Conservation (phyloP, 2,113 vertebrate genomes). For the Anarhynchus alexandrinus region DNA sequence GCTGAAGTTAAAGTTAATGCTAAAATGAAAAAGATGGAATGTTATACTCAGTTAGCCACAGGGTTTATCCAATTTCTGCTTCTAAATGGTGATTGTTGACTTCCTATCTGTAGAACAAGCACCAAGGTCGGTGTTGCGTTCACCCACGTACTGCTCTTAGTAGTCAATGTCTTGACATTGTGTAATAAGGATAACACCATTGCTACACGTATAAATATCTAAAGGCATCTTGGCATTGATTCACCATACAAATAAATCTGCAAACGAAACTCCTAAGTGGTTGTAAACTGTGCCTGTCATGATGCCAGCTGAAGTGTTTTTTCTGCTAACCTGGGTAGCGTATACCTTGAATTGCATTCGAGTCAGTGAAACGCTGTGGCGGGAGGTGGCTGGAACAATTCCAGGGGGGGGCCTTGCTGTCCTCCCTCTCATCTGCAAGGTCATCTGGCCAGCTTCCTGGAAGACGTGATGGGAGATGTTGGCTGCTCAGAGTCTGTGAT, state of each 20-base stretch:
- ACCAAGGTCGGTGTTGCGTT: background rate
- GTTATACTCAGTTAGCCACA: background rate
- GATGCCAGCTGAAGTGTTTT: background rate
- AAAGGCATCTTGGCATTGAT: background rate
- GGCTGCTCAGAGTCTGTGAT: background rate
- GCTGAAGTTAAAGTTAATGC: background rate
- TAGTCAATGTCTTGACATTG: background rate
- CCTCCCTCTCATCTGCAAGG: background rate
- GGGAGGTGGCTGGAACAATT: background rate
- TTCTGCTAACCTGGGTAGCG: background rate
- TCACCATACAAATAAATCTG: slow-evolving; percentile 12
- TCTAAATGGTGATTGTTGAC: background rate
- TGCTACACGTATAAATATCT: background rate
- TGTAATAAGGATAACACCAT: background rate
- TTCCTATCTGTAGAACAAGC: background rate
- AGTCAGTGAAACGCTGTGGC: background rate
- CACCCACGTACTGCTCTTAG: background rate
- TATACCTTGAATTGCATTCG: background rate
- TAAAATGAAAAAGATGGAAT: background rate
- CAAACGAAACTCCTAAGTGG: background rate
- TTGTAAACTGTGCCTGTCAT: background rate
- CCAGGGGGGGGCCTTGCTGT: background rate
- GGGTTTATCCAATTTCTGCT: background rate
- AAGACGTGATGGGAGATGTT: background rate
- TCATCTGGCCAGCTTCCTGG: background rate